Base-by-base conservation (phyloP, 2,888 invertebrate genomes). In the Apamea anceps region DNA sequence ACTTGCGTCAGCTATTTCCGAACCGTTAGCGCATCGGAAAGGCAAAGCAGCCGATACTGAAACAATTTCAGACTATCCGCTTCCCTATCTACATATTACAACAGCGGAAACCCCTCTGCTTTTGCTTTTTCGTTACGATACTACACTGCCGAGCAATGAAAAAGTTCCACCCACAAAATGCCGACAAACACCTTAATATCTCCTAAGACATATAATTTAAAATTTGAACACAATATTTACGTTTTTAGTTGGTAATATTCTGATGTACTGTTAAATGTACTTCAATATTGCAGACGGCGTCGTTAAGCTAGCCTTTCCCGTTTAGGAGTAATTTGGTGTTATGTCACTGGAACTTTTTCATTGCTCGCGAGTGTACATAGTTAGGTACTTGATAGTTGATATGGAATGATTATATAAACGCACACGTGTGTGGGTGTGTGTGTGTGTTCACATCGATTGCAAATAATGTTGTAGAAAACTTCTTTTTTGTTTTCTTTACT, bases 1-100 rank as follows among this genome's bases (percentile, higher is more conserved):
- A 77, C 79, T 81, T 2, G 66, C 45, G 73, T 72, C 73, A 75
- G 75, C 72, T 76, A 88, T 82, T 88, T 77, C 65, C 75, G 60
- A 68, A 73, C 63, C 72, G 81, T 74, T 79, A 74, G 87, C 63
- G 76, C 72, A 74, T 71, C 68, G 87, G 65, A 51, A 73, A 54
- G 54, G 71, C 65, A 79, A 85, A 84, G 83, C 71, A 71, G 71
- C 75, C 81, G 81, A 85, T 85, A 78, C 84, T 75, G 80, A 73
- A 86, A 81, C 79, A 81, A 77, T 84, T 86, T 88, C 72, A 77
- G 74, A 76, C 42, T 79, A 81, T 72, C 72, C 71, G 48, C 71
- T 80, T 54, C 2, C 71, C 54, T 66, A 81, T 88, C 81, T 81
- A 81, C 78, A 81, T 84, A 84, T 71, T 76, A 77, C 75, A 74